A percentile compares a stretch with the other conserved stretches of the same genome.
These are phyloP conservation scores for Chrysolina haemoptera DNA, from an alignment of 2,888 invertebrate species.

Conservation along the genomic window DNA sequence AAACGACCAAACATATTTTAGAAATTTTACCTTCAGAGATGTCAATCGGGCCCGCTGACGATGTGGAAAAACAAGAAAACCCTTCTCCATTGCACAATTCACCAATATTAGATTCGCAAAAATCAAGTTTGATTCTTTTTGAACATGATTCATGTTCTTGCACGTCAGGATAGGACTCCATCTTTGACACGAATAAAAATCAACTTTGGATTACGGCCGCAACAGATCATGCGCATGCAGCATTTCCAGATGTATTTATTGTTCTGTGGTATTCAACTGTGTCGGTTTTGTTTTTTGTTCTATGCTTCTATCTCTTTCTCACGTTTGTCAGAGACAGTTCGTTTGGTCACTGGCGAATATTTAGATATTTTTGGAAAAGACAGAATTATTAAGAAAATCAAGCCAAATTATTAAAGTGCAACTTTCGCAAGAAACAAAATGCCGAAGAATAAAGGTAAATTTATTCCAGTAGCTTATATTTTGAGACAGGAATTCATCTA, in stretches of 20 bases:
- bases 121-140: constrained; percentile 68
- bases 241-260: constrained; percentile 10
- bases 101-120: constrained; percentile 63
- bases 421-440: constrained; percentile 62
- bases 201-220: constrained; percentile 53
- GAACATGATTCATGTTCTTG: constrained; percentile 68
- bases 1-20: constrained; percentile 69
- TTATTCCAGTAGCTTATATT: neutral
- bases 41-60: constrained; percentile 64
- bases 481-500: constrained; percentile 9
- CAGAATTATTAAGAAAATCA: constrained; percentile 45
- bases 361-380: constrained; percentile 44
- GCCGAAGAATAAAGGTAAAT: constrained; percentile 76
- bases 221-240: constrained; percentile 58
- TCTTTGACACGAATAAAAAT: constrained; percentile 70
- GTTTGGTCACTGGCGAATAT: constrained; percentile 38
- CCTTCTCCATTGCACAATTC: constrained; percentile 65
- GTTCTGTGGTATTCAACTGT: constrained; percentile 15
- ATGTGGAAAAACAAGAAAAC: constrained; percentile 66
- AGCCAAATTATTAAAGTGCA: constrained; percentile 46
- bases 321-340: constrained; percentile 51
- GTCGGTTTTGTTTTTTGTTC: neutral
- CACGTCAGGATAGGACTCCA: constrained; percentile 69
- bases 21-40: constrained; percentile 69
- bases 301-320: constrained; percentile 47